Evolutionary conservation across 2,113 vertebrate species (phyloP).

Genomic region (Varanus komodoensis): DNA sequence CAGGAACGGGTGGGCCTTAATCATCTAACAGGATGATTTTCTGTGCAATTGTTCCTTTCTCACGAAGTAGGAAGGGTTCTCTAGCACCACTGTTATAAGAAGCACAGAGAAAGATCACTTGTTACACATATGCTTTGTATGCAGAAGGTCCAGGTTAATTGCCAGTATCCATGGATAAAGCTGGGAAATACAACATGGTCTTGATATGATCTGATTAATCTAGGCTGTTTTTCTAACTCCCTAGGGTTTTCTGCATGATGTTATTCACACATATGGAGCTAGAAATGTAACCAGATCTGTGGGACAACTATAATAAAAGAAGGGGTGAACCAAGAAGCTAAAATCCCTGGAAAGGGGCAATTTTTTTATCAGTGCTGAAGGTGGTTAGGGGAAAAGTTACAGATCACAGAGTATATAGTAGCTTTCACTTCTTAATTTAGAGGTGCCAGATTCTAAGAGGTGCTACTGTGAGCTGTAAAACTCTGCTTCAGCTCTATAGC

Average conservation of each 20-base stretch:
- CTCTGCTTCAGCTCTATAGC: background rate
- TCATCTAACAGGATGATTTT: background rate
- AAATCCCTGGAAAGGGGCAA: background rate
- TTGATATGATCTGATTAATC: too few relatives aligned
- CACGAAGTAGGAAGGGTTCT: background rate
- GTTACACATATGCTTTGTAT: background rate
- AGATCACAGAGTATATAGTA: background rate
- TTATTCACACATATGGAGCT: too few relatives aligned
- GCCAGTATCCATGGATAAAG: background rate
- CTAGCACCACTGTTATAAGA: background rate
- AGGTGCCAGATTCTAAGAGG: background rate
- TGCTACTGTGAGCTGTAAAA: background rate
- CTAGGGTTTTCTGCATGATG: too few relatives aligned
- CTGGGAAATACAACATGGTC: background rate
- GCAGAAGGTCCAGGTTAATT: background rate
- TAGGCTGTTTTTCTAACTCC: too few relatives aligned
- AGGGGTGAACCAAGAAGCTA: background rate
- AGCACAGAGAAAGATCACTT: background rate
- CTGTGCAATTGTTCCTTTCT: too few relatives aligned
- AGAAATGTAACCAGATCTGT: too few relatives aligned
- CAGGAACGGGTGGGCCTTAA: background rate
- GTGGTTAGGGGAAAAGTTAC: background rate
- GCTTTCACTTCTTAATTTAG: background rate
- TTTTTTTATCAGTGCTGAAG: background rate
- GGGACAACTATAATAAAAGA: too few relatives aligned